Base-by-base conservation (phyloP, 1,140 invertebrate species). In the Drosophila serrata region DNA sequence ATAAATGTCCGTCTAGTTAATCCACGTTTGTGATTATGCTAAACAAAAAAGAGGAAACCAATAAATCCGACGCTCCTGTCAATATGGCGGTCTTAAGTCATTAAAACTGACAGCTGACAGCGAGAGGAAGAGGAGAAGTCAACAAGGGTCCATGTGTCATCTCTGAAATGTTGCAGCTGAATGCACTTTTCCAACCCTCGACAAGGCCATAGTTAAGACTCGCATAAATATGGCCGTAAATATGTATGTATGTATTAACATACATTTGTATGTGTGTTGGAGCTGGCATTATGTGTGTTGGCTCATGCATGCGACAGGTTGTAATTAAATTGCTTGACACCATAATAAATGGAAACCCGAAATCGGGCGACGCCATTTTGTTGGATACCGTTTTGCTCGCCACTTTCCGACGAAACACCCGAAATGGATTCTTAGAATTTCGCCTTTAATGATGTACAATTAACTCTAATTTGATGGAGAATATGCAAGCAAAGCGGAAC, bases 391-490 rank as follows among this genome's bases (percentile, higher is more conserved):
- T 48, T 46, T 40, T 48, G 59, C 55, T 46, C 29, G 49, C 27
- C 40, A 24, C 46, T 48, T 77, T 84, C 63, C 74, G 46, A 59
- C 57, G 62, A 90, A 90, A 85, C 24, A 79, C 69, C 59, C 74
- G 22, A 81, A 85, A 88, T 80, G 82, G 88, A 79, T 88, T 90
- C 84, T 49, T 59, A 67, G 84, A 90, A 88, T 88, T 88, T 81
- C 45, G 58, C 65, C 73, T 90, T 81, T 88, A 88, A 88, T 90
- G 77, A 90, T 78, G 85, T 78, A 75, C 85, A 88, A 88, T 88
- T 88, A 88, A 90, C 73, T 90, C 64, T 85, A 88, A 88, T 88
- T 88, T 90, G 62, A 81, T 64, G 75, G 75, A 75, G 77, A 88
- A 88, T 88, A 90, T 85, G 85, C 85, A 88, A 81, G 84, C 80